Percentiles rank a stretch among this genome's conserved stretches.
These are phyloP conservation scores for Bedellia somnulentella DNA, from an alignment of 2,888 invertebrate genomes.

Conservation along the genomic window DNA sequence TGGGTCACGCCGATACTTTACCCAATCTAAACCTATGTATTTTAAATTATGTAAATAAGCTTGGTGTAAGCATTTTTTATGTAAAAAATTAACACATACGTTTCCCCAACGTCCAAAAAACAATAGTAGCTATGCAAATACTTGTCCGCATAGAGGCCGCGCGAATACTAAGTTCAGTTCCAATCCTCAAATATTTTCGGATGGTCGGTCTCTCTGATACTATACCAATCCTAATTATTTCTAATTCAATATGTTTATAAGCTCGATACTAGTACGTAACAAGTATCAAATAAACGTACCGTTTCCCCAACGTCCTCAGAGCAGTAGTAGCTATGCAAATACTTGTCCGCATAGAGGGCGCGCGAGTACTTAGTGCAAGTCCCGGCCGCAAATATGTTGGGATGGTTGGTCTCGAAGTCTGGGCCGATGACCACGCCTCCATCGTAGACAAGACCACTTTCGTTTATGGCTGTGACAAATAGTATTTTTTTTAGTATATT, in stretches of 20 bases:
- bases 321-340: slow-evolving; percentile 58
- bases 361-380: slow-evolving; percentile 65
- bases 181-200: slow-evolving; percentile 68
- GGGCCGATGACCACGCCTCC: slow-evolving; percentile 66
- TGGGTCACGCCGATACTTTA: too few relatives aligned
- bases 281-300: slow-evolving; percentile 23
- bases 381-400: slow-evolving; percentile 67
- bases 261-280: background rate
- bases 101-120: slow-evolving; percentile 63
- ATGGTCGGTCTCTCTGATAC: slow-evolving; percentile 71
- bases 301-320: slow-evolving; percentile 66
- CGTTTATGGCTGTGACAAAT: slow-evolving; percentile 50
- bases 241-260: too few relatives aligned
- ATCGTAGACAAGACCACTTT: slow-evolving; percentile 61
- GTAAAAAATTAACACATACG: too few relatives aligned
- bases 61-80: too few relatives aligned
- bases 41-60: too few relatives aligned
- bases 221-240: too few relatives aligned
- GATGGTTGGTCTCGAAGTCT: slow-evolving; percentile 66
- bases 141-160: slow-evolving; percentile 54
- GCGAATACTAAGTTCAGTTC: slow-evolving; percentile 64
- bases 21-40: too few relatives aligned
- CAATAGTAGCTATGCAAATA: slow-evolving; percentile 59
- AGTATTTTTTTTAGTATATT: too few relatives aligned
- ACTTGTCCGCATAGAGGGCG: slow-evolving; percentile 52